These are phyloP conservation scores for Sitobion miscanthi DNA, from an alignment of 1,140 invertebrate species.

Conservation along the genomic window DNA sequence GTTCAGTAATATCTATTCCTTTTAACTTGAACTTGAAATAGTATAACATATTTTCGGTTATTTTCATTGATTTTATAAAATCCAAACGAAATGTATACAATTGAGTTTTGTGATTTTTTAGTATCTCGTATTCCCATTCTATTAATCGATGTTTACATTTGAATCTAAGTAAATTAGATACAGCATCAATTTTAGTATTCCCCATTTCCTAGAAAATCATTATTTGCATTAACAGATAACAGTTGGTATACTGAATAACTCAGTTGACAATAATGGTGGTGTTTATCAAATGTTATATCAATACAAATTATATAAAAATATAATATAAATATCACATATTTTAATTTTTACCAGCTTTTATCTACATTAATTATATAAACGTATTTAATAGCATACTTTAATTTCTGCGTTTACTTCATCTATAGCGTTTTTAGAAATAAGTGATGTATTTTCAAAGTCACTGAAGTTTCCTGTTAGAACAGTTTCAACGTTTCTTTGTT, in stretches of 20 bases:
- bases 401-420: slow-evolving; percentile 30
- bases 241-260: no score
- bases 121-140: background rate
- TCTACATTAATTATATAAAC: background rate
- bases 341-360: no score
- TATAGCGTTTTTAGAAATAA: background rate
- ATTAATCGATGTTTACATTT: slow-evolving; percentile 19
- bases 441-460: slow-evolving; percentile 5
- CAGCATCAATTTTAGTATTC: background rate
- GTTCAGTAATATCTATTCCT: slow-evolving; percentile 34
- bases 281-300: no score
- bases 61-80: slow-evolving; percentile 32
- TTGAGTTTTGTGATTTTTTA: slow-evolving; percentile 22
- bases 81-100: slow-evolving; percentile 32
- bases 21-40: slow-evolving; percentile 14
- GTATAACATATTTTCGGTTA: slow-evolving; percentile 24
- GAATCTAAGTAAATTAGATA: slow-evolving; percentile 26
- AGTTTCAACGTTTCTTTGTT: background rate
- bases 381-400: background rate
- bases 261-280: no score
- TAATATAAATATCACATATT: no score
- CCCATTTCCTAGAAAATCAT: slow-evolving; percentile 6
- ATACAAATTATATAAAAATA: no score
- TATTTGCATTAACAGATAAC: no score
- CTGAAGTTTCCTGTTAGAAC: background rate